These are phyloP conservation scores for Lucilia cuprina DNA, from an alignment of 1,140 invertebrate genomes.

Conservation along the genomic window DNA sequence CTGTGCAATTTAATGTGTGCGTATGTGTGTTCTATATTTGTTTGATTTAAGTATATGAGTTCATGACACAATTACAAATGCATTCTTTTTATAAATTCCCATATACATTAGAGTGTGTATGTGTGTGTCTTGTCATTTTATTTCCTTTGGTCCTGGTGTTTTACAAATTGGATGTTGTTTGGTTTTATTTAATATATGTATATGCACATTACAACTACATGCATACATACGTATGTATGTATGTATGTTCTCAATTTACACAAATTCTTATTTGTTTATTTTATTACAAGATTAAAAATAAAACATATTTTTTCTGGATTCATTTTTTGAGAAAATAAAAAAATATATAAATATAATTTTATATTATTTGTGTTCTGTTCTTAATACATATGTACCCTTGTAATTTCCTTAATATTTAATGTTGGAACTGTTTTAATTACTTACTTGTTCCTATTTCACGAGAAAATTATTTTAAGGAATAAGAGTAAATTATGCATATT, in stretches of 20 bases:
- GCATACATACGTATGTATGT: not conserved
- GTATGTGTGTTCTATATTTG: not conserved
- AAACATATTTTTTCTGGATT: not conserved
- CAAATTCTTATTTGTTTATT: not conserved
- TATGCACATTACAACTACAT: not conserved
- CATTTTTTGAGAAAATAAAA: not conserved
- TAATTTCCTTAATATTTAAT: too few relatives aligned
- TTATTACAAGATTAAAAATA: conserved; percentile 4
- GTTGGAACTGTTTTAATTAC: not conserved
- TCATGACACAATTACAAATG: conserved; percentile 34
- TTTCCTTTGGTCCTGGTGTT: conserved; percentile 8
- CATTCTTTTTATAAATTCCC: not conserved
- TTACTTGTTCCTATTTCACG: too few relatives aligned
- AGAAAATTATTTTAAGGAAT: too few relatives aligned
- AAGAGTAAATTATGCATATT: too few relatives aligned
- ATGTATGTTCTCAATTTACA: not conserved
- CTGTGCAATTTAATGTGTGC: not conserved
- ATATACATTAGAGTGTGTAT: not conserved
- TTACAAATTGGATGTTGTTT: conserved; percentile 31
- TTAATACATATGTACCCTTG: too few relatives aligned
- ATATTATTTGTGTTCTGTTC: too few relatives aligned
- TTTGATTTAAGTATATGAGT: conserved; percentile 21
- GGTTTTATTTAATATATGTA: not conserved
- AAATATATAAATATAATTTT: too few relatives aligned
- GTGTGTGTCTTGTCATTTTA: not conserved